Percentiles rank a stretch among this genome's conserved stretches.
Conservation (phyloP, 2,113 vertebrate genomes). For the Bothrops jararaca region DNA sequence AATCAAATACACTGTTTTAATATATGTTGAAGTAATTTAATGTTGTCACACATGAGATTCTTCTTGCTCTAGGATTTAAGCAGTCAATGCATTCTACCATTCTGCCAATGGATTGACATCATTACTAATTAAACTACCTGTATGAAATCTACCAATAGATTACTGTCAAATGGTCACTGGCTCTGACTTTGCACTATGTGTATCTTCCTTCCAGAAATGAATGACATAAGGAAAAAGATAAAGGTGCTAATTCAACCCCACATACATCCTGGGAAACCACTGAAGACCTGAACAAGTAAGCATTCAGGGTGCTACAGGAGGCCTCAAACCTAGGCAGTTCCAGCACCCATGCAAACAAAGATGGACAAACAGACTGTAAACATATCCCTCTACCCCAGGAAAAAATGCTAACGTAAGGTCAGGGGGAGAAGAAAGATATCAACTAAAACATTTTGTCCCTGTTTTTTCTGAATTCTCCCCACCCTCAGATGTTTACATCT, state of each 20-base stretch:
- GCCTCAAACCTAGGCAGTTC: background rate
- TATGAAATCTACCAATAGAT: background rate
- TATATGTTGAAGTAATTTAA: background rate
- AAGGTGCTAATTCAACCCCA: background rate
- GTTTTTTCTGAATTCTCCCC: background rate
- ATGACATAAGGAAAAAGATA: background rate
- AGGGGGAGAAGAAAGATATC: background rate
- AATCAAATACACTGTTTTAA: background rate
- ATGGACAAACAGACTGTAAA: background rate
- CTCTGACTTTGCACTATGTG: background rate
- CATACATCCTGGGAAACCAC: background rate
- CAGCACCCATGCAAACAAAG: background rate
- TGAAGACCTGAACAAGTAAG: background rate
- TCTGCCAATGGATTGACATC: background rate
- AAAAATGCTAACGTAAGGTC: background rate
- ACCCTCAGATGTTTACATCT: background rate
- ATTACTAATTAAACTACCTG: too few species aligned
- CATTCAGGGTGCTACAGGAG: background rate
- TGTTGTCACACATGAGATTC: background rate
- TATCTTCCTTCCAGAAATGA: background rate
- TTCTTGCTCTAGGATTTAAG: background rate
- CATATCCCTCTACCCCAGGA: background rate
- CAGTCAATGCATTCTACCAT: background rate
- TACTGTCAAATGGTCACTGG: background rate
- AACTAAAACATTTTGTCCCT: background rate